Base-by-base conservation (phyloP, 1,140 invertebrate species). In the Trypoxylus dichotomus region DNA sequence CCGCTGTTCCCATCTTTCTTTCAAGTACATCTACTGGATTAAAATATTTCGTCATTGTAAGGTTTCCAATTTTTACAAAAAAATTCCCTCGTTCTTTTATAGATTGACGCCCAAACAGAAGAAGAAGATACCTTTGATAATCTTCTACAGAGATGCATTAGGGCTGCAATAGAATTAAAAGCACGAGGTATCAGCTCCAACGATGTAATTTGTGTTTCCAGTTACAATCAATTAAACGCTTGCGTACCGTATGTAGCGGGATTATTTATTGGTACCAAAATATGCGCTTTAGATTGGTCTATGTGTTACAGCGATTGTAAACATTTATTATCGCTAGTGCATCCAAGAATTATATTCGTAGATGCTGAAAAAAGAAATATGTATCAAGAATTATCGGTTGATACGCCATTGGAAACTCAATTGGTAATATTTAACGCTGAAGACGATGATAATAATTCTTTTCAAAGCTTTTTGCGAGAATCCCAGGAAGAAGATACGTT, bases 341-440 rank as follows among this genome's bases (percentile, higher is more conserved):
- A 73, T 74, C 83, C 83, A 24, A 81, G 78, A 78, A 78, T 84
- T 2, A 41, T 84, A 15, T 84, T 84, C 76, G 83, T 85, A 21
- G 85, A 76, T 58, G 83, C 83, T 81, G 85, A 84, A 78, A 86
- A 81, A 37, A 78, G 79, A 75, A 80, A 82, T 24, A 13, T 74
- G 72, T 74, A 41, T 11, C 77, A 82, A 78, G 32, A 71, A 15
- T 58, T 68, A 21, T 25, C 79, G 3, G 32, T 77, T 54, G 29
- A 76, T 58, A 75, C 60, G 24, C 29, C 42, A 27, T 21, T 79
- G 15, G 60, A 78, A 3, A 19, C 43, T 29, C 24, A 80, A 63
- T 77, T 83, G 41, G 75, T 83, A 1, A 78, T 82, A 68, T 81
- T 83, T 78, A 79, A 79, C 5, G 41, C 71, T 27, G 32, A 41